Evolutionary conservation across 2,113 vertebrate species (phyloP).

Genomic region (Ranitomeya variabilis): DNA sequence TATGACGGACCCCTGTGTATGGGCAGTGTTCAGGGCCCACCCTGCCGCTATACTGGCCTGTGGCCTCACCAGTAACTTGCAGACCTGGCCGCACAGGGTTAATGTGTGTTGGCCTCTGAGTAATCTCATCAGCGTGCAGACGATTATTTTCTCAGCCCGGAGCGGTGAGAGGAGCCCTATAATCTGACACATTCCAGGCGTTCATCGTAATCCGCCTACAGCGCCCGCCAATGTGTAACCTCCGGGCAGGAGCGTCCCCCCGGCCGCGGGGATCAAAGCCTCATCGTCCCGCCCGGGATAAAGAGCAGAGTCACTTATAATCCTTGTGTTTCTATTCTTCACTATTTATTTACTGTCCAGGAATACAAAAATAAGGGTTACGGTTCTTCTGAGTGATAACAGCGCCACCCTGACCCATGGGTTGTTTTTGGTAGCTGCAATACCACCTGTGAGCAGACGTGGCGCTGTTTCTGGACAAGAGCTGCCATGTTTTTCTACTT

Average conservation of each 20-base stretch:
- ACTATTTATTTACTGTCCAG: neutral
- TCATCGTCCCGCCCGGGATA: no score
- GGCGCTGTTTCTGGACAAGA: no score
- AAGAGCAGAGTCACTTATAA: no score
- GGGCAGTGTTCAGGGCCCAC: no score
- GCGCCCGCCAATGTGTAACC: neutral
- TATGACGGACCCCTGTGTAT: no score
- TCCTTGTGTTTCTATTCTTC: neutral
- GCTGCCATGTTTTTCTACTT: no score
- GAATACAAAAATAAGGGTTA: neutral
- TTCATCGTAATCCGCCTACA: neutral
- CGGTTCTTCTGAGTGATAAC: no score
- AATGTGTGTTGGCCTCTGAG: neutral
- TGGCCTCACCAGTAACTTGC: neutral
- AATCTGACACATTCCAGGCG: slow-evolving; percentile 40
- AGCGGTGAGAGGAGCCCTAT: neutral
- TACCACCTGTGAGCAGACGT: no score
- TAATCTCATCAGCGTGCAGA: slow-evolving; percentile 10
- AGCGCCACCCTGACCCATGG: no score
- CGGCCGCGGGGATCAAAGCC: no score
- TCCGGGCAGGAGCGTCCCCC: no score
- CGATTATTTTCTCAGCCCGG: slow-evolving; percentile 20
- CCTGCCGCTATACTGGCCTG: neutral
- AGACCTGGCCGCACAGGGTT: neutral
- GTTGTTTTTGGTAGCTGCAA: no score